Conservation (phyloP, 2,113 vertebrate species). For the Sander lucioperca region DNA sequence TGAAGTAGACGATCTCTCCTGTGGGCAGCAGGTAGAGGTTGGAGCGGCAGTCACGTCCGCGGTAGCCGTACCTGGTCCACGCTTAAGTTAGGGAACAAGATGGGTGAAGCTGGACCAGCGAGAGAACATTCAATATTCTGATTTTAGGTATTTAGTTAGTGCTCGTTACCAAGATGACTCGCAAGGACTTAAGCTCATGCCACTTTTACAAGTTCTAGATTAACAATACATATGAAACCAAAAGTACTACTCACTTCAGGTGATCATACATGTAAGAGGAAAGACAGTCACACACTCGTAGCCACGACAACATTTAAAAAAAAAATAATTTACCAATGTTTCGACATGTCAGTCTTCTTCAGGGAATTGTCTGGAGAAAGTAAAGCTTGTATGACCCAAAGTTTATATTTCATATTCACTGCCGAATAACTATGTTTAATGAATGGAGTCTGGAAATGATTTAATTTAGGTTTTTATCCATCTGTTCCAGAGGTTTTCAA, state of each 20-base stretch:
- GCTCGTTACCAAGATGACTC: not conserved
- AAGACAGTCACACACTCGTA: no score
- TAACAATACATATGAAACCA: not conserved
- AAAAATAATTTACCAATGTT: no score
- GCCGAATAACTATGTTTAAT: not conserved
- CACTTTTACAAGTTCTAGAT: not conserved
- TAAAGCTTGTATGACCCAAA: not conserved
- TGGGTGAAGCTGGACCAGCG: not conserved
- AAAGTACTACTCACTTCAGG: not conserved
- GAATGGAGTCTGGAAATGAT: not conserved
- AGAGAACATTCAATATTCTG: not conserved
- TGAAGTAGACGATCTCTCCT: constrained; percentile 93
- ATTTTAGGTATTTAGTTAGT: not conserved
- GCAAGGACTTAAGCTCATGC: not conserved
- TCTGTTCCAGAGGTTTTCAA: not conserved
- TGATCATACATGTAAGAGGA: not conserved
- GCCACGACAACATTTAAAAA: no score
- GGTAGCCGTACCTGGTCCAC: constrained; percentile 89
- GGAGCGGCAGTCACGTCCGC: constrained; percentile 91
- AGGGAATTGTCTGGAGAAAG: not conserved
- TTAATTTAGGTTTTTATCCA: not conserved
- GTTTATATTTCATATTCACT: not conserved
- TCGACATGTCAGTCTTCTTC: no score
- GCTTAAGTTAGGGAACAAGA: constrained; percentile 60
- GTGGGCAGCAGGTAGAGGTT: constrained; percentile 94